These are phyloP conservation scores for Melieria omissa DNA, from an alignment of 2,888 invertebrate species.

Conservation along the genomic window DNA sequence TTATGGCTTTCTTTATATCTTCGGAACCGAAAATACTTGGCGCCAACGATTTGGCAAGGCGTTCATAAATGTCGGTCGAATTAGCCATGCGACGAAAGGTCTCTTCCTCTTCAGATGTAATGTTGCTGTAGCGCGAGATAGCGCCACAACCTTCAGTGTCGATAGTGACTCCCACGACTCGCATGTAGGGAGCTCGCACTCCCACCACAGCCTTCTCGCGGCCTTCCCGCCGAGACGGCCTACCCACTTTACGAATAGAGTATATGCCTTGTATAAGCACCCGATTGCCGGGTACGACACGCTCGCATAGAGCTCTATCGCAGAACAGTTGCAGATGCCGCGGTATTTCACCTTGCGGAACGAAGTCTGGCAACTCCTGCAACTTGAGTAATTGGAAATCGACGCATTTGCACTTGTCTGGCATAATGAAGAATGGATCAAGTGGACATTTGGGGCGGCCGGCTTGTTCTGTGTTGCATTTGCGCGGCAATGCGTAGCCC, in stretches of 20 bases:
- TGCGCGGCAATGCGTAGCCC: constrained; percentile 93
- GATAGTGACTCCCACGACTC: constrained; percentile 91
- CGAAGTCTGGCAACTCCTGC: constrained; percentile 94
- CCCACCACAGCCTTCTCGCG: constrained; percentile 87
- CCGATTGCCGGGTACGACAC: constrained; percentile 95
- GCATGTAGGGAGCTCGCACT: constrained; percentile 92
- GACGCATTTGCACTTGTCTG: constrained; percentile 96
- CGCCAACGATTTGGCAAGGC: constrained; percentile 89
- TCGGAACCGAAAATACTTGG: constrained; percentile 95
- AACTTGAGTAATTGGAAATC: constrained; percentile 98
- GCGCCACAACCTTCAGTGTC: constrained; percentile 82
- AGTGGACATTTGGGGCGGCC: constrained; percentile 93
- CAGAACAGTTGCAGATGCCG: constrained; percentile 94
- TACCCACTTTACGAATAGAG: constrained; percentile 88
- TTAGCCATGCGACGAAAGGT: constrained; percentile 78
- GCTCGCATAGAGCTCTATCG: constrained; percentile 91
- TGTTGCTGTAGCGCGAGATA: constrained; percentile 69
- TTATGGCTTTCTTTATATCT: constrained; percentile 97
- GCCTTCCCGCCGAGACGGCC: constrained; percentile 74
- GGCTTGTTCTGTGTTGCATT: constrained; percentile 94
- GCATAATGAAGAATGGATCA: constrained; percentile 98
- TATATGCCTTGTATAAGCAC: constrained; percentile 94
- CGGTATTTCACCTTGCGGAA: constrained; percentile 95
- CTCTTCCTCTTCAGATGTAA: constrained; percentile 77
- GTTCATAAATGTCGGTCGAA: constrained; percentile 87